These are phyloP conservation scores for Troides helena DNA, from an alignment of 2,888 invertebrate genomes.

Conservation along the genomic window DNA sequence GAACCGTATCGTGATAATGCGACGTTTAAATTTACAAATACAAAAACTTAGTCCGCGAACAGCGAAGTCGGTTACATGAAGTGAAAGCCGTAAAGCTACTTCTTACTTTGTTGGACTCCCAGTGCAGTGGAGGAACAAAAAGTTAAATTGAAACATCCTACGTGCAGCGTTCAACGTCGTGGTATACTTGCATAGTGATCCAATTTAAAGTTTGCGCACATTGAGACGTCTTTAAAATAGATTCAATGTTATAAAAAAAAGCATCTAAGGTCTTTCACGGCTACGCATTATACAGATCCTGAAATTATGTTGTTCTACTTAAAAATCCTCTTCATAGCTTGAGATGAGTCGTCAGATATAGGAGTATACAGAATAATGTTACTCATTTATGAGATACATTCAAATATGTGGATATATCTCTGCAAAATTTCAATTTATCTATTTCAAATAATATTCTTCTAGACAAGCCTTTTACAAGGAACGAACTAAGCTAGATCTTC, in stretches of 20 bases:
- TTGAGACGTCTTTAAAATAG: constrained; percentile 19
- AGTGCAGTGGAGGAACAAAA: constrained; percentile 27
- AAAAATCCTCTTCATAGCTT: no score
- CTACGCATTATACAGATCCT: no score
- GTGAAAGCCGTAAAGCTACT: constrained; percentile 27
- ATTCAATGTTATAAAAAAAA: constrained; percentile 3
- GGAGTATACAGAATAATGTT: no score
- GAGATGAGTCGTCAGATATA: no score
- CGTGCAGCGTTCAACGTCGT: constrained; percentile 29
- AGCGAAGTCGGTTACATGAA: constrained; percentile 27
- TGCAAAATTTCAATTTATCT: no score
- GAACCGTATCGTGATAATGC: constrained; percentile 26
- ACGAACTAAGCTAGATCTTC: no score
- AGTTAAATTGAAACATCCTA: constrained; percentile 31
- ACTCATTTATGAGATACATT: background rate
- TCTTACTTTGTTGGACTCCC: constrained; percentile 29
- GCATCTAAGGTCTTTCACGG: no score
- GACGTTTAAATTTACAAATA: constrained; percentile 27
- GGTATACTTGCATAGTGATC: constrained; percentile 29
- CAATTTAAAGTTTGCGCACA: constrained; percentile 24
- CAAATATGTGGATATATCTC: background rate
- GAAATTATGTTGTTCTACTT: no score
- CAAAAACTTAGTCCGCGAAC: constrained; percentile 25
- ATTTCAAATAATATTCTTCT: no score
- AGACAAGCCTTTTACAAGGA: no score